These are phyloP conservation scores for Phallusia fumigata DNA, from an alignment of 23 tunicate genomes.

Conservation along the genomic window DNA sequence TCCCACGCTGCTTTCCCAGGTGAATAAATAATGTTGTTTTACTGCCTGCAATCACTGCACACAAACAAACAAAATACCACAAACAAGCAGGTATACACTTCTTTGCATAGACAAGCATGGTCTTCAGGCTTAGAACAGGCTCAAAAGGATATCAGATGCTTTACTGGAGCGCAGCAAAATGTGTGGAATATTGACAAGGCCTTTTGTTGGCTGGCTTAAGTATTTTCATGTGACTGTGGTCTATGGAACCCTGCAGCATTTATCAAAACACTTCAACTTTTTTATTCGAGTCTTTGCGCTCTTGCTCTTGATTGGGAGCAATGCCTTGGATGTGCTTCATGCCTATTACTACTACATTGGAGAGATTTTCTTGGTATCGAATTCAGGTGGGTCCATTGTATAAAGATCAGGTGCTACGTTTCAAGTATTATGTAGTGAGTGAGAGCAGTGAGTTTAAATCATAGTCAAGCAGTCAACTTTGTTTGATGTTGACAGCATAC, in stretches of 20 bases:
- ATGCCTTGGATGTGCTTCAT: conserved; percentile 24
- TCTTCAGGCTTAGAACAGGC: background rate
- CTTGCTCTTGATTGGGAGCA: background rate
- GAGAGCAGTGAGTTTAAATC: too few relatives aligned
- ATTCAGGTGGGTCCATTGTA: conserved; percentile 16
- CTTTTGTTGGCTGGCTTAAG: conserved; percentile 40
- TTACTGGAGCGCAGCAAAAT: background rate
- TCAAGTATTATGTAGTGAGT: too few relatives aligned
- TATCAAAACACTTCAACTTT: conserved; percentile 20
- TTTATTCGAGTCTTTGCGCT: conserved; percentile 17
- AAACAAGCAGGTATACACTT: background rate
- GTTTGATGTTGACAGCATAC: too few relatives aligned
- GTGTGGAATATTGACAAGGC: conserved; percentile 27
- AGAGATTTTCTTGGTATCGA: conserved; percentile 18
- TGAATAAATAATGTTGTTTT: background rate
- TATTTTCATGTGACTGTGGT: conserved; percentile 19
- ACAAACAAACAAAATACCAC: background rate
- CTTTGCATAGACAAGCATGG: background rate
- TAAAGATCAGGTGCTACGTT: too few relatives aligned
- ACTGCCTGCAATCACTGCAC: background rate
- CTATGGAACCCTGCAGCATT: conserved; percentile 18
- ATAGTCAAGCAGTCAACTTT: too few relatives aligned
- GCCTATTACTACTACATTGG: conserved; percentile 27
- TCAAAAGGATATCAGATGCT: too few relatives aligned
- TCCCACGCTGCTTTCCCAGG: conserved; percentile 4